Evolutionary conservation across 2,888 invertebrate genomes (phyloP).

Genomic region (Stegophylla sp.): DNA sequence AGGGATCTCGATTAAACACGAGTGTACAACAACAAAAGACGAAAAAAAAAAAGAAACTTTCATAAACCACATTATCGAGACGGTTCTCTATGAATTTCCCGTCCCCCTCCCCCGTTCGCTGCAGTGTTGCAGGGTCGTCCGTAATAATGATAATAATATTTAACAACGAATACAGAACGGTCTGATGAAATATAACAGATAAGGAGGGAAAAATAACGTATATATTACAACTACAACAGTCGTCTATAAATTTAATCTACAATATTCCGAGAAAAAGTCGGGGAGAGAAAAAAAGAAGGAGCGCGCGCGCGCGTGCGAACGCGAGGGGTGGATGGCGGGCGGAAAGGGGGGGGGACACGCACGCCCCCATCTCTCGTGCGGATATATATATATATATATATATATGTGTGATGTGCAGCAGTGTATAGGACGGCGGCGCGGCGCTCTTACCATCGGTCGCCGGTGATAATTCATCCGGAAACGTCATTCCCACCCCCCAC

Average conservation of each 20-base stretch:
- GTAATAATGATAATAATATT: constrained; percentile 38
- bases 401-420: neutral
- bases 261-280: constrained; percentile 50
- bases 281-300: constrained; percentile 41
- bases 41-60: too few species aligned
- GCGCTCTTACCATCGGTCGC: constrained; percentile 58
- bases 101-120: neutral
- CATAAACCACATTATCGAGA: neutral
- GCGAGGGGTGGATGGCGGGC: neutral
- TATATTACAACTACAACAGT: neutral
- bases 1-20: too few species aligned
- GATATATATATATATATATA: neutral
- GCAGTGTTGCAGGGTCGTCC: neutral
- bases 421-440: neutral
- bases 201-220: constrained; percentile 28
- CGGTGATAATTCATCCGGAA: constrained; percentile 58
- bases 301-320: neutral
- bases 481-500: constrained; percentile 49
- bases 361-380: constrained; percentile 9
- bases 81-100: neutral
- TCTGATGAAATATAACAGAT: constrained; percentile 46
- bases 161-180: neutral
- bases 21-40: too few species aligned
- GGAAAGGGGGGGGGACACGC: neutral
- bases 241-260: constrained; percentile 52